Evolutionary conservation across 30 jellyfish, hydroid and myxozoan species (phyloP).

Genomic region (Rhopilema esculentum): DNA sequence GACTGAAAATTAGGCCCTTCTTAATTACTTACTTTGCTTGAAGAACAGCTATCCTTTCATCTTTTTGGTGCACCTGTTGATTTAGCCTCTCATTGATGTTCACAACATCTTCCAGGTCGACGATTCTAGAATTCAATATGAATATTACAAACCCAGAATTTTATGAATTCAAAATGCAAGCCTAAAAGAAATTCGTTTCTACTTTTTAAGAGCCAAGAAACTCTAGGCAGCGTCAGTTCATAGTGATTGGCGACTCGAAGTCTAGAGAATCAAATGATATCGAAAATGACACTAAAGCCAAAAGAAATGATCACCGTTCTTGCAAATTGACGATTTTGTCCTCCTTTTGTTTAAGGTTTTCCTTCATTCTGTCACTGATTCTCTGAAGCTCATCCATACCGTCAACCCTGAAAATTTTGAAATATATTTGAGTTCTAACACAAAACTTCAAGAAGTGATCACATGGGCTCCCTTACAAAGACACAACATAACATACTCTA

Average conservation of each 20-base stretch:
- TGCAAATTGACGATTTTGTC: slow-evolving; percentile 82
- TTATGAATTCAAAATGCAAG: not conserved
- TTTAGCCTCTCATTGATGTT: slow-evolving; percentile 91
- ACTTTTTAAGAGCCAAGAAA: no score
- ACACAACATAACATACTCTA: no score
- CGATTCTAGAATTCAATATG: slow-evolving; percentile 54
- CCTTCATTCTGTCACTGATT: slow-evolving; percentile 79
- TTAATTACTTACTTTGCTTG: slow-evolving; percentile 91
- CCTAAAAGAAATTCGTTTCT: not conserved
- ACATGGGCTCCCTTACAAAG: no score
- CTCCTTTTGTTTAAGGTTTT: slow-evolving; percentile 74
- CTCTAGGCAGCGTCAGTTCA: no score
- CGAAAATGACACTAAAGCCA: not conserved
- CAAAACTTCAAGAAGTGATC: not conserved
- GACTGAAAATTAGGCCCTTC: no score
- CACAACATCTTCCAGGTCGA: slow-evolving; percentile 94
- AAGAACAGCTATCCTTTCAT: slow-evolving; percentile 74
- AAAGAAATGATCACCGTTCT: slow-evolving; percentile 65
- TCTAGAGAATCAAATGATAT: not conserved
- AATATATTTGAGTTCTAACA: not conserved
- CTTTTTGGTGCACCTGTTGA: slow-evolving; percentile 93
- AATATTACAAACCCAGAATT: not conserved
- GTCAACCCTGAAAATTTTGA: slow-evolving; percentile 70
- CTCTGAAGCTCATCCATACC: slow-evolving; percentile 75
- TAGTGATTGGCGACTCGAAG: no score